Conservation (phyloP, 2,888 invertebrate species). For the Drosophila neutralis region DNA sequence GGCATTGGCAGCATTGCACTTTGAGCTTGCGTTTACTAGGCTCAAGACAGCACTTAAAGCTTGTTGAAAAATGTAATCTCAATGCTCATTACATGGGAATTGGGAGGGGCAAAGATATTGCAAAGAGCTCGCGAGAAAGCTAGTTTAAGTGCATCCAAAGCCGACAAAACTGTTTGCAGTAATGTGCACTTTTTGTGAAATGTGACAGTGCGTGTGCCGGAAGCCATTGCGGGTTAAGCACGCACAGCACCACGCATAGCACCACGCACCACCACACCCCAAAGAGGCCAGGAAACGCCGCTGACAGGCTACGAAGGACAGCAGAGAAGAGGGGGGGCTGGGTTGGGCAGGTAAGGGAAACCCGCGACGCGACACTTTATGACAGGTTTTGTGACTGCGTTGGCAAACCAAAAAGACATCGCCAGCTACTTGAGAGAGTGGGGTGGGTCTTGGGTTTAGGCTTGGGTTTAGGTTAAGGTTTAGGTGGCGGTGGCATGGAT, state of each 20-base stretch:
- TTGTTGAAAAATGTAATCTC: constrained; percentile 54
- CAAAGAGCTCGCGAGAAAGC: background rate
- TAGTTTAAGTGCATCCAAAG: constrained; percentile 45
- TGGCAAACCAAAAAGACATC: constrained; percentile 35
- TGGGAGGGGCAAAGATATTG: background rate
- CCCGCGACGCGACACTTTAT: constrained; percentile 70
- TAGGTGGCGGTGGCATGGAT: background rate
- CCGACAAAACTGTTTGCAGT: constrained; percentile 38
- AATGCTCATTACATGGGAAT: constrained; percentile 46
- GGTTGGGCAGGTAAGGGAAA: constrained; percentile 40
- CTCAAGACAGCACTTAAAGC: constrained; percentile 44
- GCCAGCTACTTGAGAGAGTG: constrained; percentile 30
- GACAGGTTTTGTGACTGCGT: constrained; percentile 54
- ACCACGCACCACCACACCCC: constrained; percentile 1
- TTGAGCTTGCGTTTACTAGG: constrained; percentile 26
- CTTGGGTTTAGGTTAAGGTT: background rate
- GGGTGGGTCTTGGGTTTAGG: background rate
- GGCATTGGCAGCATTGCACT: constrained; percentile 31
- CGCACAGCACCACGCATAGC: constrained; percentile 29
- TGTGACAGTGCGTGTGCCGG: constrained; percentile 63
- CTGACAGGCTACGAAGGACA: constrained; percentile 35
- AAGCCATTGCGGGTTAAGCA: constrained; percentile 74
- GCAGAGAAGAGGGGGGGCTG: background rate
- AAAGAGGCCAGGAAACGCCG: constrained; percentile 31
- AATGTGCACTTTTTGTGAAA: constrained; percentile 56